A percentile compares a stretch with the other conserved stretches of the same genome.
These are phyloP conservation scores for Prorops nasuta DNA, from an alignment of 1,140 invertebrate genomes.

Conservation along the genomic window DNA sequence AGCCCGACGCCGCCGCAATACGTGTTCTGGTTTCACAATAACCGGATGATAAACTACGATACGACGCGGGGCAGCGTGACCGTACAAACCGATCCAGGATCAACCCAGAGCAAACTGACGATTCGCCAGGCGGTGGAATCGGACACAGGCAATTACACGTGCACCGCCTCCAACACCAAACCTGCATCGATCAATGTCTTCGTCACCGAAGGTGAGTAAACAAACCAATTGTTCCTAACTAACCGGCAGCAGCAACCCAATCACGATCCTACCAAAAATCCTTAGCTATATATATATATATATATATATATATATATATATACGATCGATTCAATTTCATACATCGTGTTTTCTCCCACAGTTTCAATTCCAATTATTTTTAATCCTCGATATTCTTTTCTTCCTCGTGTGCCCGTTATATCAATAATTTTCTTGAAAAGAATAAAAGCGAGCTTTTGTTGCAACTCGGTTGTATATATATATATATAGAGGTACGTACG, in stretches of 20 bases:
- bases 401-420: no score
- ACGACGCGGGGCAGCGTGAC: conserved; percentile 78
- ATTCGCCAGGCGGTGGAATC: conserved; percentile 79
- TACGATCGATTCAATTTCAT: no score
- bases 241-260: no score
- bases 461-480: no score
- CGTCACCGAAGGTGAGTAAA: conserved; percentile 78
- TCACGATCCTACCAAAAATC: neutral
- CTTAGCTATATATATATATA: no score
- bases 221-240: no score
- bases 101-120: conserved; percentile 79
- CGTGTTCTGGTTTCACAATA: conserved; percentile 90
- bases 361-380: no score
- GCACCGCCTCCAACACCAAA: conserved; percentile 85
- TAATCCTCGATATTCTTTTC: no score
- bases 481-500: no score
- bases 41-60: conserved; percentile 91
- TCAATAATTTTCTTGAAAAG: no score
- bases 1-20: conserved; percentile 86
- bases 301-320: no score
- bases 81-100: conserved; percentile 82
- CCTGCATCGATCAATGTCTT: conserved; percentile 86
- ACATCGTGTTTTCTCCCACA: neutral
- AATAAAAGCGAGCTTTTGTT: no score
- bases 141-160: conserved; percentile 90